A percentile compares a stretch with the other conserved stretches of the same genome.
These are phyloP conservation scores for Caiman crocodilus DNA, from an alignment of 2,797 vertebrate genomes.

Conservation along the genomic window DNA sequence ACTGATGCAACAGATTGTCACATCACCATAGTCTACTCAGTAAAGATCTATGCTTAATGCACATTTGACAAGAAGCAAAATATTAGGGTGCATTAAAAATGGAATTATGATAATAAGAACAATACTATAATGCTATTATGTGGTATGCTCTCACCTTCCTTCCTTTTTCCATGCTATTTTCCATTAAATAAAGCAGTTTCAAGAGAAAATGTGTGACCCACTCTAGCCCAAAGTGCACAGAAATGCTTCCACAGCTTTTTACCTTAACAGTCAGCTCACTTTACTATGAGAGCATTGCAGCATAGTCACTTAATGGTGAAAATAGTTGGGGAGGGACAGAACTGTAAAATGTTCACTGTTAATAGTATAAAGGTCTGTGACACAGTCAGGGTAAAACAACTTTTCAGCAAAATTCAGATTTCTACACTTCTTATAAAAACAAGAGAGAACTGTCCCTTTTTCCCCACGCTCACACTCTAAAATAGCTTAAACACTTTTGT, in stretches of 20 bases:
- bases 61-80: background rate
- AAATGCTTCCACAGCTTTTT: background rate
- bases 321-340: background rate
- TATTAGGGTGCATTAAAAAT: background rate
- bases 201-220: background rate
- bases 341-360: background rate
- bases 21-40: background rate
- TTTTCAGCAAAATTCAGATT: slow-evolving; percentile 50
- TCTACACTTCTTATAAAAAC: background rate
- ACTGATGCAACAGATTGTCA: background rate
- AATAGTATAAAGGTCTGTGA: background rate
- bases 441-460: background rate
- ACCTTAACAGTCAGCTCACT: background rate
- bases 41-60: background rate
- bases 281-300: slow-evolving; percentile 1
- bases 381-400: slow-evolving; percentile 2
- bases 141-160: background rate
- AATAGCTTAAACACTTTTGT: background rate
- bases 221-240: background rate
- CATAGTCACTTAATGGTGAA: background rate
- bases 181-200: background rate
- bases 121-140: background rate
- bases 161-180: background rate
- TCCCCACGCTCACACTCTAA: background rate
- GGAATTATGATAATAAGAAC: background rate